Evolutionary conservation across 2,888 invertebrate genomes (phyloP), one percentile per base, ranked within the genome.

Genomic region (Tenodera sinensis): DNA sequence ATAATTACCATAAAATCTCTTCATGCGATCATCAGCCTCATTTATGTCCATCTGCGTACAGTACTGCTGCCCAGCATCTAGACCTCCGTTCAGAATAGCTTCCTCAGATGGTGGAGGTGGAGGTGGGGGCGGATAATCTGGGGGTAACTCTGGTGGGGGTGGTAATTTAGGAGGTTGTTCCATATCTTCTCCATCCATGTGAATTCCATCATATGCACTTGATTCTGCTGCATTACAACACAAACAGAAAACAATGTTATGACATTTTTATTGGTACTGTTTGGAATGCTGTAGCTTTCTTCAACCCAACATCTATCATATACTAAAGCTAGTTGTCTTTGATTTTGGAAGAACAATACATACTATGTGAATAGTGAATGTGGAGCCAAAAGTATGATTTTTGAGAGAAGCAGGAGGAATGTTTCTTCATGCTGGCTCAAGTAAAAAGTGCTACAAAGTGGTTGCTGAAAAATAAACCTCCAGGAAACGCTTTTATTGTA

Each of bases 21-120:
- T 94, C 91, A 94, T 94, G 90, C 93, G 93, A 88, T 94, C 94
- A 91, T 94, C 94, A 15, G 94, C 94, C 89, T 94, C 94, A 87
- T 92, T 93, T 89, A 94, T 93, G 91, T 94, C 94, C 92, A 93
- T 93, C 88, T 92, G 92, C 42, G 92, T 91, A 88, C 91, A 91
- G 83, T 91, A 91, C 85, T 91, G 91, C 47, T 87, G 90, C 12
- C 83, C 88, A 47, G 83, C 34, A 2, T 30, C 85, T 34, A 88
- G 83, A 25, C 87, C 86, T 34, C 92, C 92, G 83, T 92, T 92
- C 89, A 92, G 89, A 34, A 89, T 81, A 34, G 91, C 90, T 28
- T 91, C 90, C 28, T 92, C 93, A 47, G 92, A 92, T 89, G 90
- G 91, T 6, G 92, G 92, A 4, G 93, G 92, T 14, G 93, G 93